phyloP scores from a whole-genome alignment of 2,888 invertebrate species.

The Xestia ashworthii region DNA sequence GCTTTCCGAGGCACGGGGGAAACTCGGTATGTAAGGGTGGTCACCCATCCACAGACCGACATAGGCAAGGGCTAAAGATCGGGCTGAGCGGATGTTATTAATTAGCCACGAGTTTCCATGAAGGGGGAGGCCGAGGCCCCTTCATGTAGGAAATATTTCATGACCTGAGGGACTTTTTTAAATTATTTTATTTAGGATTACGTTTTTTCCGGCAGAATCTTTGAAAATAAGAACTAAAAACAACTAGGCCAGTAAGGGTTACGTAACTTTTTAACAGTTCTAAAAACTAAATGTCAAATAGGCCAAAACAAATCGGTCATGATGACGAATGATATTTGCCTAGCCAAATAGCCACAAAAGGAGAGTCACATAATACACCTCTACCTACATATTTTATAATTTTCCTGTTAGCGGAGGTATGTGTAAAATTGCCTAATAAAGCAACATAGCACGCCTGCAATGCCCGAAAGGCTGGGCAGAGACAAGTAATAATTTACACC shows the following conservation, averaged over 20 bases:
- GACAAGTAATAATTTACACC: neutral
- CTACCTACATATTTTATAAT: neutral
- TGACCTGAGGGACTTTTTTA: neutral
- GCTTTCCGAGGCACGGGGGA: too few species aligned
- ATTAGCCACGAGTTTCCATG: too few species aligned
- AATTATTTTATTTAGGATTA: neutral
- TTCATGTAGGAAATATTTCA: neutral
- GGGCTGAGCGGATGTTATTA: too few species aligned
- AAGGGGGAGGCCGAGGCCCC: too few species aligned
- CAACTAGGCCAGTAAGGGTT: neutral
- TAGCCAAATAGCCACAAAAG: constrained; percentile 11
- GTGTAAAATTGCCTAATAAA: neutral
- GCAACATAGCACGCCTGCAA: neutral
- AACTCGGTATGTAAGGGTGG: too few species aligned
- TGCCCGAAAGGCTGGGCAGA: neutral
- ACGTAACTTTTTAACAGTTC: constrained; percentile 11
- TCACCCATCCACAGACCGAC: too few species aligned
- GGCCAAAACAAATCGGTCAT: constrained; percentile 12
- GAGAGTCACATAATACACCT: constrained; percentile 9
- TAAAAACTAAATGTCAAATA: constrained; percentile 8
- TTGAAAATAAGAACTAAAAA: neutral
- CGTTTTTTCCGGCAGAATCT: neutral
- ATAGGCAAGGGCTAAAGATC: too few species aligned
- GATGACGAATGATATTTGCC: constrained; percentile 33
- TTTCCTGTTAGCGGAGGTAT: constrained; percentile 19